Evolutionary conservation across 2,113 vertebrate species (phyloP), one percentile per base, ranked within the genome.

Genomic region (Xenus cinereus): DNA sequence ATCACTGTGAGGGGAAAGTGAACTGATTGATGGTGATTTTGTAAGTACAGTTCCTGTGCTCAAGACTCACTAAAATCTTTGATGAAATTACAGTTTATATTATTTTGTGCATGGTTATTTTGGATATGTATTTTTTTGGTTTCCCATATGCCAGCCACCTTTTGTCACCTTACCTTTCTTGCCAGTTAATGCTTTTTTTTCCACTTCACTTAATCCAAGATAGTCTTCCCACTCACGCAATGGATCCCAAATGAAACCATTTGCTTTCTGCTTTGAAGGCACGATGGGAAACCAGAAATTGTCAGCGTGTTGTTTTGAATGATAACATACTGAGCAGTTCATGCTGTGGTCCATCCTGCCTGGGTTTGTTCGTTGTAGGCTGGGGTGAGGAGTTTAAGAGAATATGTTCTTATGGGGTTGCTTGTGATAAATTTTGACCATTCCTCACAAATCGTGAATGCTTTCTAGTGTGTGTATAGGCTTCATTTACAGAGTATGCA

Each of bases 401-500:
- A 99, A 15, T 98, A 98, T 63, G 97, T 98, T 3, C 97, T 99
- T 64, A 98, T 98, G 98, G 98, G 98, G 96, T 98, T 99, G 95
- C 98, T 98, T 91, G 98, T 99, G 98, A 98, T 98, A 96, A 98
- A 98, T 46, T 83, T 56, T 89, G 54, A 63, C 35, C 8, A 32
- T 75, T 84, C 21, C 9, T 53, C 43, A 57, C 15, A 71, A 62
- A 56, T 56, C 33, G 53, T 18, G 24, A 85, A 10, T 82, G 59
- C 26, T 27, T 51, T 5, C 37, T 80, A 33, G 54, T 24, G 37
- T 35, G 23, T 39, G 54, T 23, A 33, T 7, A 39, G 46, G 37
- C 57, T 75, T 19, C 8, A 7, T 27, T 68, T 64, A 24, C 10
- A 11, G 66, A 22, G 35, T 35, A 2, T 32, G 17, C 6, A 28